Base-by-base conservation (phyloP, 2,797 vertebrate genomes). In the Austrolebias charrua region DNA sequence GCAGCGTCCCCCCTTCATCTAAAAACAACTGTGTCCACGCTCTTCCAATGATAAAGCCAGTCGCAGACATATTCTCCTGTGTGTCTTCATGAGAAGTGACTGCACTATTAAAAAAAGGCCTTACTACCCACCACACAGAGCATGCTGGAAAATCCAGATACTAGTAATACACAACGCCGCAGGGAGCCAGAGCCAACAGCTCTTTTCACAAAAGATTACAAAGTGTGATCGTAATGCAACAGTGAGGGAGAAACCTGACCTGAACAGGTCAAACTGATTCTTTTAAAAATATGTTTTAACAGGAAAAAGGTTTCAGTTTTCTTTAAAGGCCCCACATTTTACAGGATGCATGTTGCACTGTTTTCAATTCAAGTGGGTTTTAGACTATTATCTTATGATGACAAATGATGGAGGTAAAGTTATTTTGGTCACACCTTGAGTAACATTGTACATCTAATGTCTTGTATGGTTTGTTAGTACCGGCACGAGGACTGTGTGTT, bases 61-160 rank as follows among this genome's bases (percentile, higher is more conserved):
- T 53, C 65, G 66, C 74, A 75, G 69, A 81, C 77, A 66, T 66
- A 82, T 71, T 73, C 73, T 75, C 77, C 63, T 56, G 75, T 68
- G 76, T 74, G 70, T 74, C 76, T 78, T 79, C 78, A 74, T 55
- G 59, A 82, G 81, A 76, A 83, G 83, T 81, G 85, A 78, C 74
- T 75, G 77, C 67, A 78, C 80, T 76, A 54, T 79, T 80, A 84
- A 86, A 79, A n/a, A 59, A 82, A 38, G 73, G 64, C 28, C 56
- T 40, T 66, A n/a, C 69, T 62, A 66, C 72, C 61, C 63, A 44
- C 6, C 4, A 64, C 63, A 44, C 6, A 3, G 66, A 73, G 78
- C 66, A 49, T n/a, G 45, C 78, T 69, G 71, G 79, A 72, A 73
- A 63, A 72, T 28, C 69, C 57, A 69, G 75, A 84, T 78, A n/a